Percentiles rank a stretch among this genome's conserved stretches.
These are phyloP conservation scores for Tipula confusa DNA, from an alignment of 2,888 invertebrate genomes.

Conservation along the genomic window DNA sequence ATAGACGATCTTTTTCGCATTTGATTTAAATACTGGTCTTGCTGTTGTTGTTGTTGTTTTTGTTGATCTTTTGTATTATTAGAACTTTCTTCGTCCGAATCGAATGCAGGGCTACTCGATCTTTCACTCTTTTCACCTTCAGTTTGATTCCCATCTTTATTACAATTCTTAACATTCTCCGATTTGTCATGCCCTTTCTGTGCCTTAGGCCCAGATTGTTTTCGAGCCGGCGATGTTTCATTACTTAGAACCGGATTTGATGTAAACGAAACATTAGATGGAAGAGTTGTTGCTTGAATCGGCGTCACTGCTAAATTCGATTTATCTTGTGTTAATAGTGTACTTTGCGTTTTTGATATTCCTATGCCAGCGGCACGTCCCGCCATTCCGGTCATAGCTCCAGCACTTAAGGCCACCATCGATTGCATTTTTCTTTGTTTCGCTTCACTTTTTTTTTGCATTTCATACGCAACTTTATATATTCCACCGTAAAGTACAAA, in stretches of 20 bases:
- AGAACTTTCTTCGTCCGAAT: constrained; percentile 88
- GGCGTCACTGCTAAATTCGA: constrained; percentile 52
- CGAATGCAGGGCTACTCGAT: constrained; percentile 90
- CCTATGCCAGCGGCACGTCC: constrained; percentile 83
- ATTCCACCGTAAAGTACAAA: constrained; percentile 95
- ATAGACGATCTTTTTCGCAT: constrained; percentile 48
- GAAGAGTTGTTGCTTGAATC: constrained; percentile 38
- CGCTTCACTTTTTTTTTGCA: constrained; percentile 95
- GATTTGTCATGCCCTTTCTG: constrained; percentile 51
- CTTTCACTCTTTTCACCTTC: constrained; percentile 71
- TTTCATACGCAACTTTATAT: constrained; percentile 93
- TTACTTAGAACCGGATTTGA: constrained; percentile 40
- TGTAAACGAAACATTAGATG: constrained; percentile 39
- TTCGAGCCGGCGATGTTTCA: constrained; percentile 36
- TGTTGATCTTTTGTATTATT: constrained; percentile 51
- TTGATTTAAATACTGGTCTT: constrained; percentile 43
- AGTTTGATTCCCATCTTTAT: constrained; percentile 37
- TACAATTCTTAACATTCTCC: constrained; percentile 57
- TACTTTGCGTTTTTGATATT: constrained; percentile 69
- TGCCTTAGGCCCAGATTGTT: constrained; percentile 37
- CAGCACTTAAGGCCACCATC: constrained; percentile 86
- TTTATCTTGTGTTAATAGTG: constrained; percentile 68
- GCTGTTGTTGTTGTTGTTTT: constrained; percentile 42
- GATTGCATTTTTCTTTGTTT: constrained; percentile 94
- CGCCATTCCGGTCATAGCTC: constrained; percentile 87